phyloP scores from a whole-genome alignment of 2,113 vertebrate species.

The Smithornis capensis region DNA sequence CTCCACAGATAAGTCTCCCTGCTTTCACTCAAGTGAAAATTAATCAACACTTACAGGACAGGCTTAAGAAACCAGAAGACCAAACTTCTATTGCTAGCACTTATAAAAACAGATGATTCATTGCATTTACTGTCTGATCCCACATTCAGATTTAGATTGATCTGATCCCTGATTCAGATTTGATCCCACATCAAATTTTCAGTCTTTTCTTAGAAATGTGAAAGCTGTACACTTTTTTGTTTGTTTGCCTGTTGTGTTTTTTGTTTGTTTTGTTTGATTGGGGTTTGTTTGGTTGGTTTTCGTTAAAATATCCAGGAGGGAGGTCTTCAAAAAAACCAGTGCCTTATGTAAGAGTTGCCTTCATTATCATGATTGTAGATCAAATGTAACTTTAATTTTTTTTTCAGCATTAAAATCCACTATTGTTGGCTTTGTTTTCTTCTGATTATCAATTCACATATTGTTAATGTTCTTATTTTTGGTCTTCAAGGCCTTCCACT shows the following conservation, averaged over 20 bases:
- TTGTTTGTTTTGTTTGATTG: not conserved
- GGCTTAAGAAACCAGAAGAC: not conserved
- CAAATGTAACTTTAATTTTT: not conserved
- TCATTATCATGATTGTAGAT: not conserved
- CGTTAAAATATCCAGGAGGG: not conserved
- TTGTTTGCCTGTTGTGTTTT: not conserved
- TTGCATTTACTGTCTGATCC: not conserved
- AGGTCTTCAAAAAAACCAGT: not conserved
- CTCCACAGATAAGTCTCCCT: not conserved
- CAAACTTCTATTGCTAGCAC: not conserved
- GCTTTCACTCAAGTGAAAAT: not conserved
- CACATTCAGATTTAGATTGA: too few relatives aligned
- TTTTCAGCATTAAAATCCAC: not conserved
- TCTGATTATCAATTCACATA: not conserved
- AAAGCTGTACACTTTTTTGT: not conserved
- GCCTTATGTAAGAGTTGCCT: not conserved
- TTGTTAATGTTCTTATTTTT: not conserved
- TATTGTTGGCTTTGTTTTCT: not conserved
- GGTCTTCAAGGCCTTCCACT: not conserved
- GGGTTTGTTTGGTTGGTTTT: not conserved
- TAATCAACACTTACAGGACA: not conserved
- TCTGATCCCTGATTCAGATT: too few relatives aligned
- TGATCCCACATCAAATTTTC: not conserved
- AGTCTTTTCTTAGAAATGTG: not conserved
- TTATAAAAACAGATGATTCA: not conserved